Percentiles rank a stretch among this genome's conserved stretches.
These are phyloP conservation scores for Lacanobia oleracea DNA, from an alignment of 2,888 invertebrate species.

Conservation along the genomic window DNA sequence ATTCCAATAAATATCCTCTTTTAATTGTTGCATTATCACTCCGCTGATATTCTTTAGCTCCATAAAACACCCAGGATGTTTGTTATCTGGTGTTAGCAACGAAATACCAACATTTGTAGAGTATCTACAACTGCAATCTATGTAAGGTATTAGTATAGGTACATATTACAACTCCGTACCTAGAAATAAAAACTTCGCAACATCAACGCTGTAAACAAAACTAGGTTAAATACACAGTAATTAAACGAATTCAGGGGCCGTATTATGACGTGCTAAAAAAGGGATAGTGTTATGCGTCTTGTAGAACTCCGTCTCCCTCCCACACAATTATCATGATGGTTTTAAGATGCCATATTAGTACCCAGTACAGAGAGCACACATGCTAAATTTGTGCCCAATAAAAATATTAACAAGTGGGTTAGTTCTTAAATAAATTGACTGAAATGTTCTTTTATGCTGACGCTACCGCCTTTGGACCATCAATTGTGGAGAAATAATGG, in stretches of 20 bases:
- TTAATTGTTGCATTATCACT: slow-evolving; percentile 23
- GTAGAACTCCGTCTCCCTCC: too few species aligned
- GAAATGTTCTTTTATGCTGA: neutral
- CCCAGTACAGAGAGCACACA: too few species aligned
- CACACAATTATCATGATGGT: too few species aligned
- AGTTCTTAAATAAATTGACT: neutral
- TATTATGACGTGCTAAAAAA: too few species aligned
- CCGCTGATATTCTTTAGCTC: neutral
- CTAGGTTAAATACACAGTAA: slow-evolving; percentile 19
- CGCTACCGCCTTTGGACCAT: too few species aligned
- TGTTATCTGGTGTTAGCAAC: neutral
- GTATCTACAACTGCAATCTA: neutral
- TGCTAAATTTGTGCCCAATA: too few species aligned
- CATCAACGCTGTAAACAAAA: slow-evolving; percentile 23
- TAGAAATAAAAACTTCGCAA: slow-evolving; percentile 4
- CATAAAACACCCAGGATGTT: neutral
- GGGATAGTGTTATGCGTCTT: too few species aligned
- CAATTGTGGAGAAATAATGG: too few species aligned
- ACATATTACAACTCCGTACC: neutral
- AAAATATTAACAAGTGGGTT: neutral
- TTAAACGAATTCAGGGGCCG: neutral
- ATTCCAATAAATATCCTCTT: slow-evolving; percentile 66
- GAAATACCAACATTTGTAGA: neutral
- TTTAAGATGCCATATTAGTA: too few species aligned
- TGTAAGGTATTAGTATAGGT: neutral